Percentiles rank a stretch among this genome's conserved stretches.
These are phyloP conservation scores for Melanerpes aurifrons DNA, from an alignment of 2,113 vertebrate species.

Conservation along the genomic window DNA sequence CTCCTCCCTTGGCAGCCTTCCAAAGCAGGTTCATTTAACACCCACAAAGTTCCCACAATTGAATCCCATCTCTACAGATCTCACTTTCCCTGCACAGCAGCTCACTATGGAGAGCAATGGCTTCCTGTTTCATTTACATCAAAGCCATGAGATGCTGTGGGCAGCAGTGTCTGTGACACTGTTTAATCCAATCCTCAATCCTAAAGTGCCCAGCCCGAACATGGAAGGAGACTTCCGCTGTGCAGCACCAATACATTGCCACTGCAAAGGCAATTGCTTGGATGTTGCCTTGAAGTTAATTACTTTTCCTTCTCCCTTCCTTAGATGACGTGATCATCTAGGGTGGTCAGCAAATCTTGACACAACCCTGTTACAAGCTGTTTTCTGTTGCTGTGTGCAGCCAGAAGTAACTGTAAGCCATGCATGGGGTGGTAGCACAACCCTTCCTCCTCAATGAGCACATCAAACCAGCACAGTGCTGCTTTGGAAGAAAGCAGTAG, in stretches of 20 bases:
- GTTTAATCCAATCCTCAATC: slow-evolving; percentile 20
- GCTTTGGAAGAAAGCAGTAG: accelerated
- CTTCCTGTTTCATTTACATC: slow-evolving; percentile 48
- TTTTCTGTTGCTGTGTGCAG: background rate
- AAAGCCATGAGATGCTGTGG: slow-evolving; percentile 23
- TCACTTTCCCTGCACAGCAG: slow-evolving; percentile 45
- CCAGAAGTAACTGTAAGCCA: background rate
- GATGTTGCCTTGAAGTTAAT: background rate
- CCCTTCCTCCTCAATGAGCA: background rate
- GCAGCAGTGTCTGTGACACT: background rate
- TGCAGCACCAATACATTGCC: background rate
- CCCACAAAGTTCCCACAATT: slow-evolving; percentile 59
- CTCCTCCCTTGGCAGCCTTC: slow-evolving; percentile 59
- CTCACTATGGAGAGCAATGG: background rate
- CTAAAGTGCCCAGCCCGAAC: background rate
- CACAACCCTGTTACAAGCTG: background rate
- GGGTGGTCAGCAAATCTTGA: accelerated
- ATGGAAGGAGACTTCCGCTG: background rate
- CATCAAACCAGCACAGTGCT: accelerated
- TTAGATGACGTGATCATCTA: background rate
- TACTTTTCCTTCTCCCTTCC: background rate
- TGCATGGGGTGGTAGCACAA: background rate
- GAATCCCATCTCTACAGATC: slow-evolving; percentile 44
- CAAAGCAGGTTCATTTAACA: slow-evolving; percentile 73
- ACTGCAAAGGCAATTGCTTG: background rate